Evolutionary conservation across 2,797 vertebrate species (phyloP).

Genomic region (Hippoglossus hippoglossus): DNA sequence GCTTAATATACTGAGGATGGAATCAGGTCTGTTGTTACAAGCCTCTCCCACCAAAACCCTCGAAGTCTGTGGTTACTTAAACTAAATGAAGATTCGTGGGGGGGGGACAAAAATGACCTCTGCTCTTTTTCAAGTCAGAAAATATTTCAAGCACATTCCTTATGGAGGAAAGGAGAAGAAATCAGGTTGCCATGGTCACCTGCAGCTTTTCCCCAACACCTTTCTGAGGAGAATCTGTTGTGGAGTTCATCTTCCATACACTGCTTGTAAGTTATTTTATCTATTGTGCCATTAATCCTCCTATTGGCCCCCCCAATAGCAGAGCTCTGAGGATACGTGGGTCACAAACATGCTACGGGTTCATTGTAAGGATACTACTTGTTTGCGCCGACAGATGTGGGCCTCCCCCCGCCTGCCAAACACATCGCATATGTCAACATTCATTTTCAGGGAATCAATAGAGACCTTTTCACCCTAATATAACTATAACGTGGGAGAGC

Average conservation of each 20-base stretch:
- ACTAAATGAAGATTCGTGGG: background rate
- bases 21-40: constrained; percentile 36
- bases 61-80: constrained; percentile 6
- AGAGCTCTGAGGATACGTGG: constrained; percentile 28
- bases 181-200: constrained; percentile 18
- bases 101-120: background rate
- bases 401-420: constrained; percentile 58
- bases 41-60: constrained; percentile 30
- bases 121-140: constrained; percentile 11
- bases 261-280: background rate
- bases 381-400: constrained; percentile 59
- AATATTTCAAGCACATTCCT: background rate
- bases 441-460: constrained; percentile 56
- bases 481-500: constrained; percentile 52
- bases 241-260: background rate
- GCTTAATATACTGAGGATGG: constrained; percentile 27
- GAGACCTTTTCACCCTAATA: constrained; percentile 58
- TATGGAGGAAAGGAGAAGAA: background rate
- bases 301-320: constrained; percentile 4
- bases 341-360: constrained; percentile 48
- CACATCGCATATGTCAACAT: constrained; percentile 65
- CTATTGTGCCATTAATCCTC: too few relatives aligned
- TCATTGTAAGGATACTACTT: constrained; percentile 44
- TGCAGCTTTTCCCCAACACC: constrained; percentile 12
- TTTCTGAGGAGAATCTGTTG: background rate